Evolutionary conservation across 2,797 vertebrate species (phyloP).

Genomic region (Synaphobranchus kaupii): DNA sequence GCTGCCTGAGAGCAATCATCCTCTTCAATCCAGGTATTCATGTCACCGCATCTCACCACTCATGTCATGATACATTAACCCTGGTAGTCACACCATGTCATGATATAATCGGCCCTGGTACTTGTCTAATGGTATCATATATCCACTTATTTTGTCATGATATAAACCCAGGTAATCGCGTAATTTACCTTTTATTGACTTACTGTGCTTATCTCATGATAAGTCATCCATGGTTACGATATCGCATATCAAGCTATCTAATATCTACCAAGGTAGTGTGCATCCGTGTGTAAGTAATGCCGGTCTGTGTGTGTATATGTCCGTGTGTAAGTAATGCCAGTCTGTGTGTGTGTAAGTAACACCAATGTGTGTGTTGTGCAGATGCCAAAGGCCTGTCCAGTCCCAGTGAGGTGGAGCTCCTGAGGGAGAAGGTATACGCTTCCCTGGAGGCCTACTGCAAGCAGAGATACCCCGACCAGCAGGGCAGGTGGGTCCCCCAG

Average conservation of each 20-base stretch:
- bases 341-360: neutral
- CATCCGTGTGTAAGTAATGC: too few species aligned
- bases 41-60: neutral
- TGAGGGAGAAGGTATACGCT: constrained; percentile 89
- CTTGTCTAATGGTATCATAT: too few species aligned
- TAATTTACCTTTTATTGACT: too few species aligned
- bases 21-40: constrained; percentile 88
- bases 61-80: neutral
- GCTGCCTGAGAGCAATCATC: constrained; percentile 83
- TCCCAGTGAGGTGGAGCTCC: constrained; percentile 86
- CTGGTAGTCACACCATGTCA: neutral
- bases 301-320: neutral
- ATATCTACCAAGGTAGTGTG: too few species aligned
- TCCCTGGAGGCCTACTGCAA: constrained; percentile 94
- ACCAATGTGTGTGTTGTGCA: constrained; percentile 46
- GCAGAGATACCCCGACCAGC: constrained; percentile 93
- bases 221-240: too few species aligned
- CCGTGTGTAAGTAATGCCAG: neutral
- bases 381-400: constrained; percentile 92
- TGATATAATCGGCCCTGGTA: neutral
- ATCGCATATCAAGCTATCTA: too few species aligned
- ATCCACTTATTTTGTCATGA: too few species aligned
- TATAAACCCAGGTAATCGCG: too few species aligned
- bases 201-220: too few species aligned
- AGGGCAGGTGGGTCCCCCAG: constrained; percentile 79